phyloP scores from a whole-genome alignment of 1,140 invertebrate genomes.

The Chlorops oryzae region DNA sequence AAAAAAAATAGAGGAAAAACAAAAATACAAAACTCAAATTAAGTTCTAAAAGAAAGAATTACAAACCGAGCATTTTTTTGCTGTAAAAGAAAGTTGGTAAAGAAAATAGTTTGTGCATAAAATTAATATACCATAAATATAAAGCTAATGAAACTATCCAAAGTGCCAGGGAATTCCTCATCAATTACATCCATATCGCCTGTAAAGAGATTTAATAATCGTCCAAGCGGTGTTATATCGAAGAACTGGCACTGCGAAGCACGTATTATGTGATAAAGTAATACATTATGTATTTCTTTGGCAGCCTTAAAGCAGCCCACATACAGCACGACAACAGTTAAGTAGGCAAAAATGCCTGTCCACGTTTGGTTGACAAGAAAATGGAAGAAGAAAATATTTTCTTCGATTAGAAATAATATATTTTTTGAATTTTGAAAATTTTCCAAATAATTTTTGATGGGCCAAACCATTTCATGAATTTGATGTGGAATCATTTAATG shows the following conservation, averaged over 20 bases:
- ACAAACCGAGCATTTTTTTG: neutral
- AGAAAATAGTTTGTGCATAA: slow-evolving; percentile 24
- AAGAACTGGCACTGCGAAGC: slow-evolving; percentile 70
- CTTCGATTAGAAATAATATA: neutral
- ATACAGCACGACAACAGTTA: slow-evolving; percentile 62
- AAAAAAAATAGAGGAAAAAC: neutral
- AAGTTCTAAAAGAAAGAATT: neutral
- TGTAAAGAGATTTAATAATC: slow-evolving; percentile 78
- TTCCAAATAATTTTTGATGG: too few relatives aligned
- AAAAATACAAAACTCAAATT: neutral
- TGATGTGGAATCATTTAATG: too few relatives aligned
- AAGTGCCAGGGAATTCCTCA: slow-evolving; percentile 64
- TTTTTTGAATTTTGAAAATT: too few relatives aligned
- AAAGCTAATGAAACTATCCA: slow-evolving; percentile 64
- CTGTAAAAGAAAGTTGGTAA: slow-evolving; percentile 12
- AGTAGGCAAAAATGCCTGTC: slow-evolving; percentile 60
- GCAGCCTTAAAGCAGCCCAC: slow-evolving; percentile 66
- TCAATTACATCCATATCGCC: slow-evolving; percentile 78
- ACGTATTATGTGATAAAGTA: slow-evolving; percentile 65
- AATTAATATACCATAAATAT: slow-evolving; percentile 63
- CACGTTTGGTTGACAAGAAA: too few relatives aligned
- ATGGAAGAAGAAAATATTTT: neutral
- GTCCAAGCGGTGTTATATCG: slow-evolving; percentile 78
- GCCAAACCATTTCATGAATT: too few relatives aligned
- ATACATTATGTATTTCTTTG: slow-evolving; percentile 57